These are phyloP conservation scores for Chroicocephalus ridibundus DNA, from an alignment of 2,113 vertebrate genomes.

Conservation along the genomic window DNA sequence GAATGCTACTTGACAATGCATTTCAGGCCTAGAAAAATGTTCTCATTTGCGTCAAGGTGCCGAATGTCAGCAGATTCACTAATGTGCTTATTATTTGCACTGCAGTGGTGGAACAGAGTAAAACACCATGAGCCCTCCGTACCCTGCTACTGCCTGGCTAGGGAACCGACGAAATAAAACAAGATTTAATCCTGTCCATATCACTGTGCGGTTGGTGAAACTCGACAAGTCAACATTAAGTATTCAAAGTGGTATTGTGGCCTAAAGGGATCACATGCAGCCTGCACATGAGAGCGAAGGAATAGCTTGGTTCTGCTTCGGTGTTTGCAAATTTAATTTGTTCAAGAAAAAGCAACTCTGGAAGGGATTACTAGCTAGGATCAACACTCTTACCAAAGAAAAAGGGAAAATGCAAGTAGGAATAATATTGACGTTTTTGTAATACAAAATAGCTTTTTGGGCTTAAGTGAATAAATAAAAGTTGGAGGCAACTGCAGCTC, in stretches of 20 bases:
- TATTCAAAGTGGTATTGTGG: constrained; percentile 14
- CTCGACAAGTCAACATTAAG: constrained; percentile 54
- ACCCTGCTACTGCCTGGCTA: neutral
- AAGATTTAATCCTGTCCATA: constrained; percentile 18
- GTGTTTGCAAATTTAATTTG: constrained; percentile 59
- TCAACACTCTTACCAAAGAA: constrained; percentile 30
- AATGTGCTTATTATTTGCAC: constrained; percentile 21
- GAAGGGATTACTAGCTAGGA: constrained; percentile 49
- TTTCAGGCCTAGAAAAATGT: constrained; percentile 7
- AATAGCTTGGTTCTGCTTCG: constrained; percentile 57
- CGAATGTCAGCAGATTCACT: constrained; percentile 5
- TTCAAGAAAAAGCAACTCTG: constrained; percentile 63
- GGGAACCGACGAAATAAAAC: neutral
- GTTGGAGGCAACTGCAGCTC: neutral
- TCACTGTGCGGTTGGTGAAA: neutral
- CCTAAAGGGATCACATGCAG: constrained; percentile 22
- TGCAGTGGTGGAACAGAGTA: neutral
- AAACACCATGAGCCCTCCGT: neutral
- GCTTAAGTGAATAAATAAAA: constrained; percentile 36
- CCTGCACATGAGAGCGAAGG: neutral
- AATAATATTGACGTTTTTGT: constrained; percentile 40
- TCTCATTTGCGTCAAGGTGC: constrained; percentile 18
- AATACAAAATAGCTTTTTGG: constrained; percentile 14
- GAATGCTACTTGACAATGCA: constrained; percentile 31
- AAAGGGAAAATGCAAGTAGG: constrained; percentile 36